Evolutionary conservation across 2,797 vertebrate genomes (phyloP), one percentile per base, ranked within the genome.

Genomic region (Molothrus ater): DNA sequence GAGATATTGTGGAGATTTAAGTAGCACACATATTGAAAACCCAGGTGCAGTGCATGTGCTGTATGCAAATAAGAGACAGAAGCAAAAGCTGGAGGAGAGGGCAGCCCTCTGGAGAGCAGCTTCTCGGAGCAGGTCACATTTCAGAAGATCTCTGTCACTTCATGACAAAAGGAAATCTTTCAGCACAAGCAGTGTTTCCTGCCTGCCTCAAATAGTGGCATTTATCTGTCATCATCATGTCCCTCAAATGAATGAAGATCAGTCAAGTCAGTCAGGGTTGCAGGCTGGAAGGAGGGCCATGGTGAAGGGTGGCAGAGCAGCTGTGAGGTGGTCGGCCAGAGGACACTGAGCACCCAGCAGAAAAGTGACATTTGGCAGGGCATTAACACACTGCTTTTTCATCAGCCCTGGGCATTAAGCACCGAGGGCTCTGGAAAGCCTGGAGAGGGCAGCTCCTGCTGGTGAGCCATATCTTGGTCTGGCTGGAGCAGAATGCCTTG

Each of bases 241-340:
- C 80, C 40, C 25, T 84, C 2, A 2, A n/a, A 42, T 17, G 45
- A 71, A 69, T 59, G 28, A 72, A 65, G 45, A 29, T 90, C 31
- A 50, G 31, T 15, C 20, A 50, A n/a, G 57, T 45, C 73, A 89
- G 65, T 32, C 18, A 60, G 43, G 45, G 32, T 1, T 47, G 42
- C 34, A 26, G 16, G 22, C 7, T 88, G 61, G 61, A 45, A 47
- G 38, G 15, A 4, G 2, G 32, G 19, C 42, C 0, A 0, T 42
- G 65, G 36, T 0, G 0, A 15, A 6, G 32, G 28, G 63, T 61
- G 74, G 29, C 28, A 47, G 60, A 34, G 32, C 13, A 10, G 15
- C 11, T 63, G 34, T 42, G 59, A n/a, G 36, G 9, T 38, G 34
- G 15, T 57, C 0, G 0, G 15, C 57, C 78, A 51, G 63, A 73